phyloP scores from a whole-genome alignment of 92 coral and sea anemone species.

The Heteractis magnifica region DNA sequence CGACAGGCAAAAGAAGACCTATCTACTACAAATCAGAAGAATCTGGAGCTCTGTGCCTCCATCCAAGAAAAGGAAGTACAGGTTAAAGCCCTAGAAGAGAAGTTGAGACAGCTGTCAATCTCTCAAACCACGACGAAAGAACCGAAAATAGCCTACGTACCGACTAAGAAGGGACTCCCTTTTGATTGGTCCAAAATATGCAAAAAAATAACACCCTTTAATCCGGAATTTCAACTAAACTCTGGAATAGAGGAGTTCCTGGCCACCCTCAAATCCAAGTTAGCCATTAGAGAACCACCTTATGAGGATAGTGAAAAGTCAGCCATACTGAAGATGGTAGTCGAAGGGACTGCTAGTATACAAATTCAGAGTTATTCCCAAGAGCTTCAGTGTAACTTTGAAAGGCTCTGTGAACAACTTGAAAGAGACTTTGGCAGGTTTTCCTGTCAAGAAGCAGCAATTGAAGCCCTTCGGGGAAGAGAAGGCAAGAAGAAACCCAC shows the following conservation, averaged over 20 bases:
- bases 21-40: neutral
- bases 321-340: constrained; percentile 6
- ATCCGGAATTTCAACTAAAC: constrained; percentile 24
- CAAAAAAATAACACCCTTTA: constrained; percentile 19
- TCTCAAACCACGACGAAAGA: neutral
- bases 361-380: constrained; percentile 16
- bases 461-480: constrained; percentile 21
- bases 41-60: neutral
- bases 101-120: neutral
- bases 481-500: constrained; percentile 18
- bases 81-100: neutral
- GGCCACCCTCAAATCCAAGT: constrained; percentile 6
- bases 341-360: constrained; percentile 19
- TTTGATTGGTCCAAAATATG: constrained; percentile 21
- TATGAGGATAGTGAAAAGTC: constrained; percentile 10
- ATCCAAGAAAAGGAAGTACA: neutral
- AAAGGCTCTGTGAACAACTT: constrained; percentile 9
- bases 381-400: neutral
- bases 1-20: constrained; percentile 4
- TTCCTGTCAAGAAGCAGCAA: constrained; percentile 29
- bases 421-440: constrained; percentile 27
- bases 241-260: constrained; percentile 19
- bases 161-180: neutral
- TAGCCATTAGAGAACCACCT: constrained; percentile 9
- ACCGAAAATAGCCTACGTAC: neutral